phyloP scores from a whole-genome alignment of 1,140 invertebrate genomes.

The Drosophila chauvacae region DNA sequence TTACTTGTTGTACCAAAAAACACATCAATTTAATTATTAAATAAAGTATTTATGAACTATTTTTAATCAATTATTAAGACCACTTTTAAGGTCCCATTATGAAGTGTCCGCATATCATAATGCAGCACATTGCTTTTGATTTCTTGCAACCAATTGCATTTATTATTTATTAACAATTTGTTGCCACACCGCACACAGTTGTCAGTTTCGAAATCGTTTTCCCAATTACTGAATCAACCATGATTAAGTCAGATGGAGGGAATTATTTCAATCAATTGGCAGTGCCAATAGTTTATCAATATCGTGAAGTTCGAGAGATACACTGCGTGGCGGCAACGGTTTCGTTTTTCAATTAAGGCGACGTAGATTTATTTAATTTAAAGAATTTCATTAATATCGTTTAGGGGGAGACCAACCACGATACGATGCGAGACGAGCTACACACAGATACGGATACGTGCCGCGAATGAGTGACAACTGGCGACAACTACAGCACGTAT shows the following conservation, averaged over 20 bases:
- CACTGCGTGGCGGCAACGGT: conserved; percentile 13
- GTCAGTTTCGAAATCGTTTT: conserved; percentile 18
- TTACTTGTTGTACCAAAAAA: not conserved
- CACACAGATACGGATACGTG: conserved; percentile 50
- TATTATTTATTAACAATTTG: conserved; percentile 15
- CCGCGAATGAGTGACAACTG: conserved; percentile 64
- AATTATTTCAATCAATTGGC: conserved; percentile 62
- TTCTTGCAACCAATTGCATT: conserved; percentile 12
- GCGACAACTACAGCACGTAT: conserved; percentile 47
- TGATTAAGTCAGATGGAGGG: conserved; percentile 40
- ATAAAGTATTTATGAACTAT: no score
- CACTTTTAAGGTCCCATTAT: not conserved
- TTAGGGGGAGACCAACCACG: conserved; percentile 40
- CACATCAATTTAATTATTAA: not conserved
- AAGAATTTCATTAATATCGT: conserved; percentile 67
- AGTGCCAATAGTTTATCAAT: conserved; percentile 43
- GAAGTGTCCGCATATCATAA: not conserved
- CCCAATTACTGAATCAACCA: conserved; percentile 52
- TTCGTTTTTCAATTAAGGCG: conserved; percentile 57
- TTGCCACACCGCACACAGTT: conserved; percentile 22
- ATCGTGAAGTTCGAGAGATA: conserved; percentile 19
- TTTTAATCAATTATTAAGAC: not conserved
- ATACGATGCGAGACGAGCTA: conserved; percentile 8
- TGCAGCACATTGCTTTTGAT: conserved; percentile 3
- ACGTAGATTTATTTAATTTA: conserved; percentile 72